These are phyloP conservation scores for Amyelois transitella DNA, from an alignment of 1,140 invertebrate species.

Conservation along the genomic window DNA sequence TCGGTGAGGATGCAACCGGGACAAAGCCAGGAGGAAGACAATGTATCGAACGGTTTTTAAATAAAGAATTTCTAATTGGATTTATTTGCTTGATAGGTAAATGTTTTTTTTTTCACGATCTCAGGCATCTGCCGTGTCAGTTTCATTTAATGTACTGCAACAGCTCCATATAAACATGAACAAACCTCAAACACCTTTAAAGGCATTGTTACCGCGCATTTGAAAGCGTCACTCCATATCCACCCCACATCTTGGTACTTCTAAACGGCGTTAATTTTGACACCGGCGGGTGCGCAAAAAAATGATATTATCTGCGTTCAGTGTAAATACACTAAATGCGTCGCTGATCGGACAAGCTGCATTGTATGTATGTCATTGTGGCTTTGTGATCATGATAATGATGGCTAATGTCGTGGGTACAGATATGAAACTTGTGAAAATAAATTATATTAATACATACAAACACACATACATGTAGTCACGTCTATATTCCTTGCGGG, in stretches of 20 bases:
- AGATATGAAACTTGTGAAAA: background rate
- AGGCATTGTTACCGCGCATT: background rate
- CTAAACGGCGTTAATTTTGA: constrained; percentile 46
- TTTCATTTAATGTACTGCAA: too few species aligned
- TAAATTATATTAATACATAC: background rate
- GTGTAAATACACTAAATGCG: constrained; percentile 47
- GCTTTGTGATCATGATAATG: constrained; percentile 27
- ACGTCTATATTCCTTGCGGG: too few species aligned
- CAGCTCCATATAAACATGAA: too few species aligned
- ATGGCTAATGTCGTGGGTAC: constrained; percentile 17
- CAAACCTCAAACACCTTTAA: background rate
- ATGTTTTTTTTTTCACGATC: too few species aligned
- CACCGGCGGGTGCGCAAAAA: constrained; percentile 43
- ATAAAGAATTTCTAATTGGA: too few species aligned
- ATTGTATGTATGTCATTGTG: constrained; percentile 49
- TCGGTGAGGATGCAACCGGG: too few species aligned
- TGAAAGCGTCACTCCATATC: background rate
- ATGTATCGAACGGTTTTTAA: too few species aligned
- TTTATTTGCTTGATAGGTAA: too few species aligned
- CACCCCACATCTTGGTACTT: constrained; percentile 11
- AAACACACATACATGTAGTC: background rate
- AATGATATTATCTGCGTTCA: constrained; percentile 52
- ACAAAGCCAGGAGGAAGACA: too few species aligned
- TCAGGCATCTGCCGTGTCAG: too few species aligned
- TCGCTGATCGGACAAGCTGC: constrained; percentile 33